A percentile compares a stretch with the other conserved stretches of the same genome.
Evolutionary conservation across 2,797 vertebrate species (phyloP).

Genomic region (Tachyglossus aculeatus): DNA sequence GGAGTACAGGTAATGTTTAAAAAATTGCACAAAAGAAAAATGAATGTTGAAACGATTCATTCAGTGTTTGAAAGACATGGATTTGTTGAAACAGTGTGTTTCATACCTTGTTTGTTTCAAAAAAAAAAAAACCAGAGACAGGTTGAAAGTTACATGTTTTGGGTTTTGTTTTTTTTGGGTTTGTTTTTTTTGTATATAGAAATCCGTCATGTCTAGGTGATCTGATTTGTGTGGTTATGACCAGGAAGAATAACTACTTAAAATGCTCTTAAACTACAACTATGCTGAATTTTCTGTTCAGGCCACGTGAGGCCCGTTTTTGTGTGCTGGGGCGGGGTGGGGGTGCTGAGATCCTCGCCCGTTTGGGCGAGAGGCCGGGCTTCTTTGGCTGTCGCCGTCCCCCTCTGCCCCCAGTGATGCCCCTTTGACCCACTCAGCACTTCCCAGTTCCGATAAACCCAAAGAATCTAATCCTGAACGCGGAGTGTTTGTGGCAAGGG

Average conservation of each 20-base stretch:
- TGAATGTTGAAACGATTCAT: conserved; percentile 95
- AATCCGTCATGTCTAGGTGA: conserved; percentile 77
- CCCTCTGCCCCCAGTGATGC: conserved; percentile 31
- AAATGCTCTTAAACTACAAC: conserved; percentile 77
- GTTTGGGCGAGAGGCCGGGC: too few relatives aligned
- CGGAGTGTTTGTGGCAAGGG: conserved; percentile 69
- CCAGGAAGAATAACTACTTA: conserved; percentile 75
- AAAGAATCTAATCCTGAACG: conserved; percentile 75
- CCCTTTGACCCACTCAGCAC: conserved; percentile 61
- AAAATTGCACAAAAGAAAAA: conserved; percentile 96
- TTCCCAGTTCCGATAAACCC: conserved; percentile 75
- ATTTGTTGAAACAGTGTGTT: conserved; percentile 87
- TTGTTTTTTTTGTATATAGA: conserved; percentile 79
- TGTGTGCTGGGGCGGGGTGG: conserved; percentile 59
- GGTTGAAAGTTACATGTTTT: conserved; percentile 80
- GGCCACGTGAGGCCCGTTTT: conserved; percentile 55
- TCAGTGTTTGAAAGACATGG: conserved; percentile 87
- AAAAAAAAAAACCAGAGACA: conserved; percentile 77
- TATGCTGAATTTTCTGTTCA: conserved; percentile 72
- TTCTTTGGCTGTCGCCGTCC: too few relatives aligned
- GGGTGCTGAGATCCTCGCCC: too few relatives aligned
- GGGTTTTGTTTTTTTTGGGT: conserved; percentile 9
- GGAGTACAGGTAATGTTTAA: conserved; percentile 88
- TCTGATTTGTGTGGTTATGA: conserved; percentile 76
- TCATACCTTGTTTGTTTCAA: conserved; percentile 82